These are phyloP conservation scores for Eulithis prunata DNA, from an alignment of 2,888 invertebrate species.

Conservation along the genomic window DNA sequence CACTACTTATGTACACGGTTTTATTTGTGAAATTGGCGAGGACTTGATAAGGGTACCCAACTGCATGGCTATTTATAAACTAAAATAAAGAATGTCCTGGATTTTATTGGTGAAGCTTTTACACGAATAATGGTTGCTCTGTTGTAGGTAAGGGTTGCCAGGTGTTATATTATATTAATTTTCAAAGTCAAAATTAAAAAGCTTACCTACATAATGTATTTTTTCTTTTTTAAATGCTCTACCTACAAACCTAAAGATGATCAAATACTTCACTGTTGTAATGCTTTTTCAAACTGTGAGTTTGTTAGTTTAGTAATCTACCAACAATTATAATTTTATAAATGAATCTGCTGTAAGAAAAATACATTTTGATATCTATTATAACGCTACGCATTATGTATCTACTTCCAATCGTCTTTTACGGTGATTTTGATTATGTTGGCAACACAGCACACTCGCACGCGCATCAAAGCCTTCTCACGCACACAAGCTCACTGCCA, in stretches of 20 bases:
- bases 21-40: constrained; percentile 29
- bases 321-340: no score
- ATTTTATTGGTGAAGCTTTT: constrained; percentile 24
- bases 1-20: constrained; percentile 13
- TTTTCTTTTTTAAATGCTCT: no score
- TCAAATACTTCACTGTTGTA: no score
- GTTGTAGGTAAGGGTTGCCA: constrained; percentile 27
- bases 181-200: not conserved
- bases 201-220: no score
- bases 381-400: no score
- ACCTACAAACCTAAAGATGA: no score
- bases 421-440: constrained; percentile 35
- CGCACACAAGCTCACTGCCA: constrained; percentile 54
- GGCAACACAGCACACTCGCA: constrained; percentile 58
- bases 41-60: constrained; percentile 40
- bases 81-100: constrained; percentile 50
- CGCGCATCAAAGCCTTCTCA: constrained; percentile 64
- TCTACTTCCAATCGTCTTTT: not conserved
- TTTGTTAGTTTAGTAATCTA: no score
- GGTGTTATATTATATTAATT: not conserved
- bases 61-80: constrained; percentile 56
- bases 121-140: constrained; percentile 17
- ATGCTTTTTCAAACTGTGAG: no score
- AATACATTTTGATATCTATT: no score
- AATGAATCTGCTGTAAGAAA: no score